Percentiles rank a stretch among this genome's conserved stretches.
These are phyloP conservation scores for Otus scops DNA, from an alignment of 2,797 vertebrate species.

Conservation along the genomic window DNA sequence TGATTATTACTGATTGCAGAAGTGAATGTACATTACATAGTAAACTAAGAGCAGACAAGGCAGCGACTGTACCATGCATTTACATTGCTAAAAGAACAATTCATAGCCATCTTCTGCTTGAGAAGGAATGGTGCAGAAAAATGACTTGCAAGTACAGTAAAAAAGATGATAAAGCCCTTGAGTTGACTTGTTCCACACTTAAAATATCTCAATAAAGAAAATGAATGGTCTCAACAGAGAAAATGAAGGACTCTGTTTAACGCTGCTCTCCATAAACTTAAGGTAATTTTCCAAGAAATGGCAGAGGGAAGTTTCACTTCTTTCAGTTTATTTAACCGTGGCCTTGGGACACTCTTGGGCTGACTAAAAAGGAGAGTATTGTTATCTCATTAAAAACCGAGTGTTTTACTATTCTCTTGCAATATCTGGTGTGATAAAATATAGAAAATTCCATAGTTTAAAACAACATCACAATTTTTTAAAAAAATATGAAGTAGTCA, in stretches of 20 bases:
- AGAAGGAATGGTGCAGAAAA: not conserved
- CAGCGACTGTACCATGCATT: accelerated
- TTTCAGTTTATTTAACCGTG: not conserved
- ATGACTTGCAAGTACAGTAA: not conserved
- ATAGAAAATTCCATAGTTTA: not conserved
- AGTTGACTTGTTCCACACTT: not conserved
- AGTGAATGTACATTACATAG: not conserved
- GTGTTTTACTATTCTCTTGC: not conserved
- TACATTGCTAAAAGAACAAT: not conserved
- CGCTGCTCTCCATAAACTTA: not conserved
- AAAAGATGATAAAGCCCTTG: not conserved
- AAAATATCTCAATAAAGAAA: not conserved
- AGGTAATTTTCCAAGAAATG: not conserved
- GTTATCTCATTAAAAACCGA: not conserved
- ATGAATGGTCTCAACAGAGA: not conserved
- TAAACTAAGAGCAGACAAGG: not conserved
- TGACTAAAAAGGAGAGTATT: not conserved
- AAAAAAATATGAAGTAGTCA: not conserved
- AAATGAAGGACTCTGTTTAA: not conserved
- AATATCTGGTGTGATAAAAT: not conserved
- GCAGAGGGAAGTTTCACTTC: not conserved
- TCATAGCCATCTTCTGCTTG: not conserved
- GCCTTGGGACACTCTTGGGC: not conserved
- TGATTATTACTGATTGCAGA: not conserved
- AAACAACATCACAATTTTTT: not conserved